Evolutionary conservation across 2,888 invertebrate species (phyloP).

Genomic region (Alloplasta piceator): DNA sequence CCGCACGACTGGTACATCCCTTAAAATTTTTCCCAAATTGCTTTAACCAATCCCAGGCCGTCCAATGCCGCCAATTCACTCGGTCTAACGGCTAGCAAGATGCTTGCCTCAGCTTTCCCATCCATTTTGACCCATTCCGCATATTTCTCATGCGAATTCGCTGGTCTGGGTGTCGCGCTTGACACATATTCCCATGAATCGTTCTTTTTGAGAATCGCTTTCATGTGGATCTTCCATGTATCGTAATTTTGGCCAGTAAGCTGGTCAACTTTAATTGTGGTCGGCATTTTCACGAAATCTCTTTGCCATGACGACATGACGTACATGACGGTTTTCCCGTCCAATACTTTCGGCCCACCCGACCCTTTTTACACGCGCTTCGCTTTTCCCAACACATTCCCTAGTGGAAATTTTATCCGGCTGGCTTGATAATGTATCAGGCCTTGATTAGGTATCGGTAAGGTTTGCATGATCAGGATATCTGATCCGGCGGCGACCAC

Average conservation of each 20-base stretch:
- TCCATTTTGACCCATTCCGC: slow-evolving; percentile 48
- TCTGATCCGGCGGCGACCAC: too few relatives aligned
- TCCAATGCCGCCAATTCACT: slow-evolving; percentile 58
- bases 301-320: not conserved
- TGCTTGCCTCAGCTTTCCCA: slow-evolving; percentile 58
- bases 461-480: too few relatives aligned
- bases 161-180: slow-evolving; percentile 41
- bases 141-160: not conserved
- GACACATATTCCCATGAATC: slow-evolving; percentile 64
- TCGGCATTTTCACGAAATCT: too few relatives aligned
- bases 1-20: slow-evolving; percentile 54
- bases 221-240: slow-evolving; percentile 61
- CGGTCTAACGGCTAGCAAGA: slow-evolving; percentile 55
- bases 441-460: too few relatives aligned
- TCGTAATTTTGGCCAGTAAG: slow-evolving; percentile 58
- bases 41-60: slow-evolving; percentile 45
- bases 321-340: not conserved
- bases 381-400: too few relatives aligned
- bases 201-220: slow-evolving; percentile 63
- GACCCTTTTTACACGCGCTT: too few relatives aligned
- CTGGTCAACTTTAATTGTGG: slow-evolving; percentile 21
- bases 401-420: too few relatives aligned
- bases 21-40: slow-evolving; percentile 62
- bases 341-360: too few relatives aligned
- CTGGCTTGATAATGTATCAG: too few relatives aligned